Conservation (phyloP, 2,888 invertebrate genomes). For the Melipona beecheii region DNA sequence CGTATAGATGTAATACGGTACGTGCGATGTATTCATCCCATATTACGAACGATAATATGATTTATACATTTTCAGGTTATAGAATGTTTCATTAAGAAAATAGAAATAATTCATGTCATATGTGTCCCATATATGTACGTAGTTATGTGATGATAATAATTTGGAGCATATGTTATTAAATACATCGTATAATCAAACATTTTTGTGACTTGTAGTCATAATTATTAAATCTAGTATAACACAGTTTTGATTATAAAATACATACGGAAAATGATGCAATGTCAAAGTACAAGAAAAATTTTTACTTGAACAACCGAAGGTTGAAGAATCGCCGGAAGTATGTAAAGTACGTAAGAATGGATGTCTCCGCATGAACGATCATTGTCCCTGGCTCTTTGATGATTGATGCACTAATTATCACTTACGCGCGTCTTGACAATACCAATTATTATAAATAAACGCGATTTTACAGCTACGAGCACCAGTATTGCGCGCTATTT, state of each 20-base stretch:
- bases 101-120: neutral
- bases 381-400: neutral
- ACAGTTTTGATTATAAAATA: neutral
- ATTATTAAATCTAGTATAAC: neutral
- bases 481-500: slow-evolving; percentile 24
- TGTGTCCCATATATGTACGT: neutral
- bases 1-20: neutral
- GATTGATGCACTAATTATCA: neutral
- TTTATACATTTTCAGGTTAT: slow-evolving; percentile 8
- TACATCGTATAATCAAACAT: too few species aligned
- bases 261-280: neutral
- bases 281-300: neutral
- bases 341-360: neutral
- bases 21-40: neutral
- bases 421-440: neutral
- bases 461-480: neutral
- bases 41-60: neutral
- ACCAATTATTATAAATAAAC: neutral
- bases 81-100: neutral
- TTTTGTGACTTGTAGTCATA: neutral
- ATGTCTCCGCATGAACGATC: too few species aligned
- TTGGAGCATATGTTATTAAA: neutral
- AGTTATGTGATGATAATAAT: neutral
- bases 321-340: neutral
- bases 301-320: slow-evolving; percentile 1